These are phyloP conservation scores for Standfussiana lucernea DNA, from an alignment of 2,888 invertebrate genomes.

Conservation along the genomic window DNA sequence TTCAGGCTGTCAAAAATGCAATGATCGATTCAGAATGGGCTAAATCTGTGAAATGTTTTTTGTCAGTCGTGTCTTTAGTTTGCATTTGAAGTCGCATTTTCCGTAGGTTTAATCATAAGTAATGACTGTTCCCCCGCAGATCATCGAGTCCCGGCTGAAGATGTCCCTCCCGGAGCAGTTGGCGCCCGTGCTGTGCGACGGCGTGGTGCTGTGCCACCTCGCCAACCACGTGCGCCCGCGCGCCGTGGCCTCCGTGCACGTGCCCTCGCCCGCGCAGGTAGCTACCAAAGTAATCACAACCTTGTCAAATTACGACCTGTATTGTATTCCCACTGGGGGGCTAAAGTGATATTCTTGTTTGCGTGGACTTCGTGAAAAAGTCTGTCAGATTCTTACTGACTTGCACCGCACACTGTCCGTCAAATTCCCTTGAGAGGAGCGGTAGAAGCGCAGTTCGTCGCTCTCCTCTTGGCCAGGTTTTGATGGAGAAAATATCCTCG, in stretches of 20 bases:
- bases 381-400: no score
- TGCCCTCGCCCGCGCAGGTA: conserved; percentile 97
- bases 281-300: not conserved
- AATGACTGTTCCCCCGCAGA: conserved; percentile 87
- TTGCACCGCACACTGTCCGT: no score
- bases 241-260: conserved; percentile 98
- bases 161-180: conserved; percentile 97
- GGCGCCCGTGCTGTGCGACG: conserved; percentile 96
- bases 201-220: conserved; percentile 98
- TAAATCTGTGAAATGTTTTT: not conserved
- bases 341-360: no score
- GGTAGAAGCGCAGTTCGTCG: no score
- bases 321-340: no score
- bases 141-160: conserved; percentile 97
- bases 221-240: conserved; percentile 98
- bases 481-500: no score
- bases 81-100: not conserved
- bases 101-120: conserved; percentile 40
- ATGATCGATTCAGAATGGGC: not conserved
- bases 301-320: no score
- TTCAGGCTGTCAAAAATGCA: not conserved
- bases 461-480: no score
- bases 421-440: no score
- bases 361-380: no score
- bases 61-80: not conserved